phyloP scores from a whole-genome alignment of 2,888 invertebrate genomes.

The Lasioglossum pauxillum region DNA sequence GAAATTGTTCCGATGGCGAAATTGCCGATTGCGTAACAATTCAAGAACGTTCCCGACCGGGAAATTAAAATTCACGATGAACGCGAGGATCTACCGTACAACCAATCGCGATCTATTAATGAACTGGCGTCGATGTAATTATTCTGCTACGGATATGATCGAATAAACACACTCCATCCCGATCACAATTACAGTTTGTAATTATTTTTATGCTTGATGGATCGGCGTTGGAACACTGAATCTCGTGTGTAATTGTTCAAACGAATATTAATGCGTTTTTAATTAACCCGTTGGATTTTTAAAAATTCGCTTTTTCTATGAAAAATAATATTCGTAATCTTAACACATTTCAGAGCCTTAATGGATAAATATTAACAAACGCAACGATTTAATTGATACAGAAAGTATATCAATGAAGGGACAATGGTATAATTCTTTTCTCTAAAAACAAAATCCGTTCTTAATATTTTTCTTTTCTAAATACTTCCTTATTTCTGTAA shows the following conservation, averaged over 20 bases:
- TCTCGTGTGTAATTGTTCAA: not conserved
- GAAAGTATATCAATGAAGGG: too few species aligned
- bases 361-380: not conserved
- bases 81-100: not conserved
- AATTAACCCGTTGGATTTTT: not conserved
- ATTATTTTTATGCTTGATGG: not conserved
- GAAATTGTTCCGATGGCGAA: not conserved
- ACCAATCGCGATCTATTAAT: conserved; percentile 3
- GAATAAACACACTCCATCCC: not conserved
- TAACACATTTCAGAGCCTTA: too few species aligned
- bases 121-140: not conserved
- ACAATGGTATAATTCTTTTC: too few species aligned
- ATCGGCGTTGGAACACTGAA: not conserved
- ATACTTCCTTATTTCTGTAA: too few species aligned
- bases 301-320: too few species aligned
- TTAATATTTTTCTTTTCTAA: too few species aligned
- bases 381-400: not conserved
- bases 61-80: not conserved
- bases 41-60: not conserved
- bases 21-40: conserved; percentile 11
- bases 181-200: not conserved
- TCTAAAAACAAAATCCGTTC: too few species aligned
- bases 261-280: not conserved
- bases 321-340: too few species aligned
- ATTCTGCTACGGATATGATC: not conserved